A percentile compares a stretch with the other conserved stretches of the same genome.
Conservation (phyloP, 1,140 invertebrate genomes). For the silkworm (Bombyx mori) region ASM3026992v2 NC_085111.1:17762001-17762500, state of each 20-base stretch:
- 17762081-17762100: slow-evolving; percentile 37
- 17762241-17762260: background rate
- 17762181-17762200: no score
- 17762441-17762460: no score
- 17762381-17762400: no score
- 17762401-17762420: background rate
- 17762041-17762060: slow-evolving; percentile 54
- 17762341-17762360: no score
- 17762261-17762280: background rate
- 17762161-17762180: no score
- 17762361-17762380: no score
- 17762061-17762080: slow-evolving; percentile 62
- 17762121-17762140: slow-evolving; percentile 12
- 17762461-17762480: no score
- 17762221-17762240: no score
- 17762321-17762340: no score
- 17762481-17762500: no score
- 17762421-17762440: slow-evolving; percentile 16
- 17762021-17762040: slow-evolving; percentile 44
- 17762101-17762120: slow-evolving; percentile 20
- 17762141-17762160: background rate
- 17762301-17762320: background rate
- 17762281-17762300: background rate
- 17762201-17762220: no score
- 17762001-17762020: slow-evolving; percentile 61